Conservation (phyloP, 2,113 vertebrate species). For the Ailurus styani region DNA sequence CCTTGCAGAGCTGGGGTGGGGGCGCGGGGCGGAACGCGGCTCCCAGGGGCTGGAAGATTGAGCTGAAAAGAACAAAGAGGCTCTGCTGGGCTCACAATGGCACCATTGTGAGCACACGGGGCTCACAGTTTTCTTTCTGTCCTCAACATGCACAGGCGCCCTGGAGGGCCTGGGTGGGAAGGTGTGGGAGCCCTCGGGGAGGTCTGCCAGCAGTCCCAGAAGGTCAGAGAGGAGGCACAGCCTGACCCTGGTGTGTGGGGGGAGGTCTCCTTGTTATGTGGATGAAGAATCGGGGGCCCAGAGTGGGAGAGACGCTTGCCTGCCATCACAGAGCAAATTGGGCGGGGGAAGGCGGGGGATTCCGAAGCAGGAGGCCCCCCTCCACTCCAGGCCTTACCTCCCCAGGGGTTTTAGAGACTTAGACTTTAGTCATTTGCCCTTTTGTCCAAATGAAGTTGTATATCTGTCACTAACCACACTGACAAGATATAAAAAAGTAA, state of each 20-base stretch:
- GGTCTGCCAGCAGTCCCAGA: not conserved
- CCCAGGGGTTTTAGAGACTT: not conserved
- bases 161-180: not conserved
- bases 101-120: not conserved
- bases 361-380: not conserved
- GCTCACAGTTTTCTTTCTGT: not conserved
- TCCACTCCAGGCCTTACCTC: not conserved
- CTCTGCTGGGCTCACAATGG: not conserved
- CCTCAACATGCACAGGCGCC: not conserved
- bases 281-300: not conserved
- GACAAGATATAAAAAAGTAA: not conserved
- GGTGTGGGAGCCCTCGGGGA: not conserved
- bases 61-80: not conserved
- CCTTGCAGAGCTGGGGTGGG: not conserved
- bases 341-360: accelerated
- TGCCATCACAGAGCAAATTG: not conserved
- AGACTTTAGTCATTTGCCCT: not conserved
- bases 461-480: not conserved
- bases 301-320: too few species aligned
- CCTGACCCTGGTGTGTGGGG: not conserved
- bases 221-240: not conserved
- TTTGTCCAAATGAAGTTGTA: not conserved
- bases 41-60: not conserved
- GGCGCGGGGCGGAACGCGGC: not conserved
- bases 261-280: not conserved